phyloP scores from a whole-genome alignment of 1,140 invertebrate genomes.

The Zaprionus lachaisei region DNA sequence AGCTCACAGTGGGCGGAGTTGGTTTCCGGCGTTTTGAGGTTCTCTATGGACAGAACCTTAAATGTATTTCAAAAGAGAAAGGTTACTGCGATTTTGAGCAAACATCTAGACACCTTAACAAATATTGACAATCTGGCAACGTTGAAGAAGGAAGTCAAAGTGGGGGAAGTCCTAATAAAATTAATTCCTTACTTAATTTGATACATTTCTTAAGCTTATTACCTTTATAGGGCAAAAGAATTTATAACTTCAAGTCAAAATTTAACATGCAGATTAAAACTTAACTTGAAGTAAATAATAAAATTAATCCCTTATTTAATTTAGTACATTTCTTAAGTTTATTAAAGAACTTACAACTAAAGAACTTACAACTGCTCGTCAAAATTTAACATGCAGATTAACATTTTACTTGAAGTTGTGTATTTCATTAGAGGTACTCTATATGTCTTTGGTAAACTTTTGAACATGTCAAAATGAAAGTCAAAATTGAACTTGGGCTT shows the following conservation, averaged over 20 bases:
- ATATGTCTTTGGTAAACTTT: background rate
- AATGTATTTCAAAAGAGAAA: background rate
- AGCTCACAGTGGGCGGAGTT: background rate
- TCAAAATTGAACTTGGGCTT: background rate
- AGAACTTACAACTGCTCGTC: no score
- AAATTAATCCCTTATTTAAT: no score
- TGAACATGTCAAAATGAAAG: background rate
- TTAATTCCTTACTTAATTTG: no score
- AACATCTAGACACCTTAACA: background rate
- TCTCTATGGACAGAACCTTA: background rate
- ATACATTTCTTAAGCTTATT: no score
- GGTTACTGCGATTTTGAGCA: background rate
- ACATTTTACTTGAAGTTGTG: background rate
- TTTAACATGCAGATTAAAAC: background rate
- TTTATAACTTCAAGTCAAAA: background rate
- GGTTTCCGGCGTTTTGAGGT: background rate
- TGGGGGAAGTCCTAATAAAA: background rate
- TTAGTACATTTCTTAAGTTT: no score
- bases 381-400: background rate
- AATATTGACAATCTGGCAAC: background rate
- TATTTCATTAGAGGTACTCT: no score
- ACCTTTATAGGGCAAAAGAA: background rate
- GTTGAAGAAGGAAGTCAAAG: background rate
- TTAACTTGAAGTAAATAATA: background rate
- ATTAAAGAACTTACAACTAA: no score